Evolutionary conservation across 2,888 invertebrate species (phyloP).

Genomic region (Nomada hirtipes): DNA sequence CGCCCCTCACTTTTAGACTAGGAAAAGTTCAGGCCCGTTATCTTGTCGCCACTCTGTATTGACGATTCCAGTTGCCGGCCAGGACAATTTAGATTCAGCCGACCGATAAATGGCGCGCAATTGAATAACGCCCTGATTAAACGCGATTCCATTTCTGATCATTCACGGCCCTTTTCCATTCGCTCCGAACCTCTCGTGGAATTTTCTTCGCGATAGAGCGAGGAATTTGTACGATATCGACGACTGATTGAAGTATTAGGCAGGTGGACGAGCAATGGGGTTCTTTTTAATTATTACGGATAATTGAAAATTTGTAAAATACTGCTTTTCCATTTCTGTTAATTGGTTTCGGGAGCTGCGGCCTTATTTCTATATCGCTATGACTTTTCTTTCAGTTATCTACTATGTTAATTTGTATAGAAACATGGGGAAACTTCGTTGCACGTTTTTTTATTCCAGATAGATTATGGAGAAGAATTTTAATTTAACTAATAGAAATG

Average conservation of each 20-base stretch:
- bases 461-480: too few relatives aligned
- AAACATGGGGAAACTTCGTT: too few relatives aligned
- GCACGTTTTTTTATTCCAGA: too few relatives aligned
- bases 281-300: too few relatives aligned
- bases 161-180: background rate
- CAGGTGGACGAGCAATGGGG: background rate
- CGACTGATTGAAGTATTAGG: background rate
- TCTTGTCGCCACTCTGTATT: conserved; percentile 22
- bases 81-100: conserved; percentile 38
- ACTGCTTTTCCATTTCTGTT: background rate
- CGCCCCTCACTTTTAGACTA: background rate
- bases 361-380: too few relatives aligned
- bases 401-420: too few relatives aligned
- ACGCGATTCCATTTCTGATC: conserved; percentile 22
- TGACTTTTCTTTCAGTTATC: too few relatives aligned
- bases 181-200: background rate
- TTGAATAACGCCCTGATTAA: conserved; percentile 26
- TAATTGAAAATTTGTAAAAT: background rate
- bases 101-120: conserved; percentile 38
- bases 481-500: too few relatives aligned
- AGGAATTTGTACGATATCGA: background rate
- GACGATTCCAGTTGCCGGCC: conserved; percentile 38
- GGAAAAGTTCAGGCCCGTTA: conserved; percentile 17
- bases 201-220: conserved; percentile 1
- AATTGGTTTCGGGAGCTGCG: too few relatives aligned